phyloP scores from a whole-genome alignment of 2,113 vertebrate species.

The Sinosuthora webbiana region DNA sequence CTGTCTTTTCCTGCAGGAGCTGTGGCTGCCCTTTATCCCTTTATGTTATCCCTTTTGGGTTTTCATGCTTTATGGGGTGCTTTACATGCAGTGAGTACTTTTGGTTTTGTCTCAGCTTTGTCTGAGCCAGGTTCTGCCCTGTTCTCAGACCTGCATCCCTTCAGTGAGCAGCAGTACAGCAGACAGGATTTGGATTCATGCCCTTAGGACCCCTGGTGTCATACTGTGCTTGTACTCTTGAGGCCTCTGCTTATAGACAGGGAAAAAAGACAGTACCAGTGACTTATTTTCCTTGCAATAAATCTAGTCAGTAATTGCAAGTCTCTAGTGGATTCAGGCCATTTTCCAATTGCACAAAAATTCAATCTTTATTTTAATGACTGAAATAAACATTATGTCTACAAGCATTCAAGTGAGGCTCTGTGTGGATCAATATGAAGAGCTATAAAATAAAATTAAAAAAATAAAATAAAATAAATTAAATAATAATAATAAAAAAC shows the following conservation, averaged over 20 bases:
- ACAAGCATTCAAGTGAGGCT: background rate
- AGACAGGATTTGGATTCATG: background rate
- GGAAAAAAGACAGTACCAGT: background rate
- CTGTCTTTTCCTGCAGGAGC: background rate
- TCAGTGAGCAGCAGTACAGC: background rate
- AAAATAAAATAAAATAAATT: too few relatives aligned
- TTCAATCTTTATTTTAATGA: background rate
- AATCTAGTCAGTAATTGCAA: background rate
- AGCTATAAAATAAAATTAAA: background rate
- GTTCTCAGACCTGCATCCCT: background rate
- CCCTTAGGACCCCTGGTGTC: background rate
- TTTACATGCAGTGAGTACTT: accelerated
- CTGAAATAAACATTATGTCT: background rate
- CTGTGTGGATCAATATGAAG: background rate
- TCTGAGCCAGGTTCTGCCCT: background rate
- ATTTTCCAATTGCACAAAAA: background rate
- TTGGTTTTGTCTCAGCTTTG: background rate
- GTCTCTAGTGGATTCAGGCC: background rate
- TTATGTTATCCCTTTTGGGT: background rate
- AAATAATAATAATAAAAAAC: background rate
- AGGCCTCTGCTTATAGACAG: background rate
- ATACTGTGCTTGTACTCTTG: accelerated
- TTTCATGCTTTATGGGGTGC: background rate
- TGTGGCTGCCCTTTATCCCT: background rate
- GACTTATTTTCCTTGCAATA: background rate